Conservation (phyloP, 2,797 vertebrate species). For the Hafferia zeledoni region DNA sequence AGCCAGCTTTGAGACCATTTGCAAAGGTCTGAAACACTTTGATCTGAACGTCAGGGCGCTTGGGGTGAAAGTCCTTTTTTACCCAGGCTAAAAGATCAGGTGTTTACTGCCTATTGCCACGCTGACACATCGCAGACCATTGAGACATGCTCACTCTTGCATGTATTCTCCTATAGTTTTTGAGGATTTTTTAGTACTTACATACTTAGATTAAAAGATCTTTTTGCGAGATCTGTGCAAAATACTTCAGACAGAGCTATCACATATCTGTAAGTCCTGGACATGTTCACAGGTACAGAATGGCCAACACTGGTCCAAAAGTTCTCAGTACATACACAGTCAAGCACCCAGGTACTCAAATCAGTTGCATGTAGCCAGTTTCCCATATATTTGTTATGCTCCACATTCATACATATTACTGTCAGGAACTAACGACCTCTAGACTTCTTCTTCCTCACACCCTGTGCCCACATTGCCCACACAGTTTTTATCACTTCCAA, state of each 20-base stretch:
- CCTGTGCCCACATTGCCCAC: neutral
- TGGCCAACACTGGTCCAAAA: neutral
- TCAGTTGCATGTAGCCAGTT: neutral
- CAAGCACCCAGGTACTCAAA: neutral
- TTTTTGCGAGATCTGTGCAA: neutral
- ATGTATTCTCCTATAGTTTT: neutral
- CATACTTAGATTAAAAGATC: neutral
- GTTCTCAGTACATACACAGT: neutral
- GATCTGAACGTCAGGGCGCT: neutral
- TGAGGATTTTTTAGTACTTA: neutral
- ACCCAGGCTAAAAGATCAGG: neutral
- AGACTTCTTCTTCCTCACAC: neutral
- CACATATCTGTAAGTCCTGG: accelerated
- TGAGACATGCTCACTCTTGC: neutral
- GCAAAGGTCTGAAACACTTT: conserved; percentile 3
- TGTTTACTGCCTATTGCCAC: neutral
- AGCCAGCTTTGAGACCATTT: neutral
- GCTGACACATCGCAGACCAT: neutral
- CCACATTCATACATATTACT: neutral
- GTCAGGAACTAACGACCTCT: neutral
- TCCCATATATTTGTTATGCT: neutral
- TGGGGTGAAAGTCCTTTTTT: conserved; percentile 30
- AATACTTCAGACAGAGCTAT: neutral
- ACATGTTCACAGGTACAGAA: neutral
- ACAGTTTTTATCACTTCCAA: neutral